These are phyloP conservation scores for Chelon auratus DNA, from an alignment of 2,797 vertebrate species.

Conservation along the genomic window DNA sequence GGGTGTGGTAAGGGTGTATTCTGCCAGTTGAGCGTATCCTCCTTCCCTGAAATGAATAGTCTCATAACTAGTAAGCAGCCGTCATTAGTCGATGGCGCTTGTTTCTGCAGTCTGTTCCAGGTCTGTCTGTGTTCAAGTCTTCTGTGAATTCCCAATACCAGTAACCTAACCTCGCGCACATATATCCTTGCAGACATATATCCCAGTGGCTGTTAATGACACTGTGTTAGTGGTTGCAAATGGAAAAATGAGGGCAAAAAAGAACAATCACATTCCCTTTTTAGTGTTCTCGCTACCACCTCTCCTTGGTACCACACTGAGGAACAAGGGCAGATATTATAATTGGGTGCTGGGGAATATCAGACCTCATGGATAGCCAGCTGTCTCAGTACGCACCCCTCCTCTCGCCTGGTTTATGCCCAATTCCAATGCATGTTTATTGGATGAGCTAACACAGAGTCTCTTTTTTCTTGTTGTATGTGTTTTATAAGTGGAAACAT, in stretches of 20 bases:
- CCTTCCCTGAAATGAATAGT: slow-evolving; percentile 67
- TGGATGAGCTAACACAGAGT: slow-evolving; percentile 31
- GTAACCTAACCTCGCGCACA: slow-evolving; percentile 20
- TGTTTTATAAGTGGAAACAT: slow-evolving; percentile 24
- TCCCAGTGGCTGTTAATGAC: slow-evolving; percentile 25
- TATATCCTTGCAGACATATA: slow-evolving; percentile 1
- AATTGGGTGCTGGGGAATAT: slow-evolving; percentile 8
- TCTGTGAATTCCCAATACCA: slow-evolving; percentile 14
- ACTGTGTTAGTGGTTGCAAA: slow-evolving; percentile 20
- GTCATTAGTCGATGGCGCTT: slow-evolving; percentile 50
- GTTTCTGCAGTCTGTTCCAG: slow-evolving; percentile 32
- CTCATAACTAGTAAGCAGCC: slow-evolving; percentile 58
- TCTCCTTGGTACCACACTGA: background rate
- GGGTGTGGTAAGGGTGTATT: slow-evolving; percentile 79
- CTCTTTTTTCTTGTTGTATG: slow-evolving; percentile 27
- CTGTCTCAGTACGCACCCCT: slow-evolving; percentile 5
- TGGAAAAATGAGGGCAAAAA: background rate
- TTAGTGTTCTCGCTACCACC: slow-evolving; percentile 1
- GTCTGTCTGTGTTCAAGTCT: slow-evolving; percentile 24
- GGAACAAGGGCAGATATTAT: slow-evolving; percentile 11
- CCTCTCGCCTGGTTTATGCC: slow-evolving; percentile 11
- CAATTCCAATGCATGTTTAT: slow-evolving; percentile 34
- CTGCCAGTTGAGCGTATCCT: slow-evolving; percentile 77
- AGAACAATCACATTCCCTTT: slow-evolving; percentile 20
- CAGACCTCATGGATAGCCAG: slow-evolving; percentile 30